Evolutionary conservation across 2,888 invertebrate genomes (phyloP).

Genomic region (Autographa pulchrina): DNA sequence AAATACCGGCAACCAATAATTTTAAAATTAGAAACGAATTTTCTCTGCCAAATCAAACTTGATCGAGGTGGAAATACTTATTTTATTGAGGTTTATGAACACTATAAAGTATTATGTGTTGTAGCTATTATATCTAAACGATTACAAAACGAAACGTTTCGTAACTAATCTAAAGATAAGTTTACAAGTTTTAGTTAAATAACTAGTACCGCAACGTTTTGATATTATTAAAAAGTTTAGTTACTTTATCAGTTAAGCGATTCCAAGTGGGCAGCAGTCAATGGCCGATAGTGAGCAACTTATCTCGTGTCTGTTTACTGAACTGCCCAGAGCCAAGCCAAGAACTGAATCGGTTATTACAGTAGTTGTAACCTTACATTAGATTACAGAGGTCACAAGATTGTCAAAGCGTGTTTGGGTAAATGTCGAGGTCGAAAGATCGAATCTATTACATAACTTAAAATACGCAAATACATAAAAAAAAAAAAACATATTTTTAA

Average conservation of each 20-base stretch:
- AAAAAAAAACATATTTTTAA: neutral
- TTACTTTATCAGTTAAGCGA: constrained; percentile 48
- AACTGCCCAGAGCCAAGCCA: constrained; percentile 35
- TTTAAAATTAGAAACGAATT: constrained; percentile 28
- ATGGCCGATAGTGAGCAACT: constrained; percentile 66
- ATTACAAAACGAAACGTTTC: constrained; percentile 47
- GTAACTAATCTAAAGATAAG: constrained; percentile 38
- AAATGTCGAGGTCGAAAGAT: constrained; percentile 14
- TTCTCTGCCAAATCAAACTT: constrained; percentile 32
- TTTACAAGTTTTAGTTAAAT: constrained; percentile 21
- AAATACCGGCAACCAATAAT: constrained; percentile 11
- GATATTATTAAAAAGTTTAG: constrained; percentile 50
- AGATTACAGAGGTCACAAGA: constrained; percentile 42
- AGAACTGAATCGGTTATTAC: constrained; percentile 33
- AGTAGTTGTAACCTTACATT: constrained; percentile 26
- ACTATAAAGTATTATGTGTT: constrained; percentile 30
- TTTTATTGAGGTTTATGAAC: constrained; percentile 29
- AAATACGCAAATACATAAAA: neutral
- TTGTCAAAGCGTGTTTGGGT: constrained; percentile 19
- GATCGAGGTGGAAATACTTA: constrained; percentile 31
- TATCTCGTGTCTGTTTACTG: constrained; percentile 62
- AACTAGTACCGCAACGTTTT: constrained; percentile 33
- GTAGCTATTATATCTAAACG: constrained; percentile 32
- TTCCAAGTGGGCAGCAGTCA: constrained; percentile 60
- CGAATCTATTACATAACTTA: constrained; percentile 10